Evolutionary conservation across 2,888 invertebrate genomes (phyloP).

Genomic region (Drosophila nr. perissopoda): DNA sequence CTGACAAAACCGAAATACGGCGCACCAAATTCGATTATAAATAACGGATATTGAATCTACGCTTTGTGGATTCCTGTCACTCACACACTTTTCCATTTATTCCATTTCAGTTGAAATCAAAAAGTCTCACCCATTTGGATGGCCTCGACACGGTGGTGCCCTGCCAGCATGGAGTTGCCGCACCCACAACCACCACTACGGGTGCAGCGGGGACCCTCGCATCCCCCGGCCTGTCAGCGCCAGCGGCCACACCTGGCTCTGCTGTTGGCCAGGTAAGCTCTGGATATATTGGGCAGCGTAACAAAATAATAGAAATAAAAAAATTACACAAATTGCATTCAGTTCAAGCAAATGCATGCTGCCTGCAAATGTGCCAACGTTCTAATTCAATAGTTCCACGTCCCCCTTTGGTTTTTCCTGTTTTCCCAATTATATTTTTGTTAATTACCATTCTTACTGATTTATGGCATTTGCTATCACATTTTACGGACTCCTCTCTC

Average conservation of each 20-base stretch:
- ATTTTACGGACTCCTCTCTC: background rate
- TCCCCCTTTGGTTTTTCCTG: conserved; percentile 6
- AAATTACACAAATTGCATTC: conserved; percentile 13
- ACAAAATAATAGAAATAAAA: background rate
- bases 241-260: conserved; percentile 20
- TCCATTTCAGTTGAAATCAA: conserved; percentile 88
- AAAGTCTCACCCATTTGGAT: conserved; percentile 90
- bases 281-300: conserved; percentile 11
- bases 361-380: conserved; percentile 9
- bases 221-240: conserved; percentile 31
- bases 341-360: conserved; percentile 16
- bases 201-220: conserved; percentile 28
- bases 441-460: conserved; percentile 14
- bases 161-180: conserved; percentile 77
- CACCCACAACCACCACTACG: conserved; percentile 36
- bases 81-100: conserved; percentile 43
- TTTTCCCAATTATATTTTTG: conserved; percentile 7
- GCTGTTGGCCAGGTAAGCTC: conserved; percentile 45
- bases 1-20: background rate
- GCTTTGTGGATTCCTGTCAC: conserved; percentile 26
- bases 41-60: conserved; percentile 29
- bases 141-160: conserved; percentile 87
- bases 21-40: conserved; percentile 20
- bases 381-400: conserved; percentile 14
- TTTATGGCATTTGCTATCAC: background rate